phyloP scores from a whole-genome alignment of 2,113 vertebrate species.

The Pavo muticus region DNA sequence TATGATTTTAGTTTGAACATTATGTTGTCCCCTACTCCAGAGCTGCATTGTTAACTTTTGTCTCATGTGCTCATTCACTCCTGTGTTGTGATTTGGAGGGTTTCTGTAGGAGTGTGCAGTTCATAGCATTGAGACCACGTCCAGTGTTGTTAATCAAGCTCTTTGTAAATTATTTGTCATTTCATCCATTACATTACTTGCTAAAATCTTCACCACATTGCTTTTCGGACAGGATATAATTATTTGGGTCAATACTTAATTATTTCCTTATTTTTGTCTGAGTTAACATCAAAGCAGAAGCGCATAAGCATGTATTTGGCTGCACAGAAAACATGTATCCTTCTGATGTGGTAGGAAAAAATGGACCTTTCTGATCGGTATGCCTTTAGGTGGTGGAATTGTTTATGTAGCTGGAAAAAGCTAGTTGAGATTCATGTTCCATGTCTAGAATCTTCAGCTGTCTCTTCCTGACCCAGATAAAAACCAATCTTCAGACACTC shows the following conservation, averaged over 20 bases:
- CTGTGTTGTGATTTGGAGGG: not conserved
- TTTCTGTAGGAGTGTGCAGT: not conserved
- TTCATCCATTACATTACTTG: not conserved
- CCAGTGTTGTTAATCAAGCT: not conserved
- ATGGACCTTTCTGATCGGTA: not conserved
- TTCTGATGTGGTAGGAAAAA: not conserved
- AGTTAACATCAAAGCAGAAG: not conserved
- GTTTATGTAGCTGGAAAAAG: not conserved
- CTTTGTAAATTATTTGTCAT: not conserved
- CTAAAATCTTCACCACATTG: not conserved
- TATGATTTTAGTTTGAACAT: not conserved
- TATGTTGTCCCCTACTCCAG: not conserved
- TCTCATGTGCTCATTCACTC: not conserved
- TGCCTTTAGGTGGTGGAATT: not conserved
- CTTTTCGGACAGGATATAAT: not conserved
- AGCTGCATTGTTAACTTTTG: not conserved
- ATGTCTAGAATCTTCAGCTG: not conserved
- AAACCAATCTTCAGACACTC: not conserved
- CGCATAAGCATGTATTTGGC: not conserved
- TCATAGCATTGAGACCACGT: not conserved
- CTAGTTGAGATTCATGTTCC: not conserved
- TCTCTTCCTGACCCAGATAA: not conserved
- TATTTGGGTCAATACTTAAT: constrained; percentile 5
- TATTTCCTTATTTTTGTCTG: constrained; percentile 22
- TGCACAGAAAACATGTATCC: not conserved